phyloP scores from a whole-genome alignment of 23 tunicate species.

The Phallusia fumigata region DNA sequence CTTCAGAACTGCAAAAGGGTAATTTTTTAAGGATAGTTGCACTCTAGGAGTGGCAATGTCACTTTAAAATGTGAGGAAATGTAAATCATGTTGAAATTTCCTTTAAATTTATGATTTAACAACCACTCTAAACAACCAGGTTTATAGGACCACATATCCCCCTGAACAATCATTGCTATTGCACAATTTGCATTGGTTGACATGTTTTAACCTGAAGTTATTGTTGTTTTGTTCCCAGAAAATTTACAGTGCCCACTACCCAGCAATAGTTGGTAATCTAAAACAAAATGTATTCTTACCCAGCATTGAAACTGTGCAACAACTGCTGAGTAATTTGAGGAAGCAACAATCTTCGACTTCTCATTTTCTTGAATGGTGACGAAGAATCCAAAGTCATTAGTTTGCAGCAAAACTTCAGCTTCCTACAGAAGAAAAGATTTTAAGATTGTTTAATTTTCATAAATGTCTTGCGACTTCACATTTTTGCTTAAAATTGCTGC shows the following conservation, averaged over 20 bases:
- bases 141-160: too few relatives aligned
- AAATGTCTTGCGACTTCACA: too few relatives aligned
- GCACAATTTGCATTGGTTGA: neutral
- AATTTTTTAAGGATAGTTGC: too few relatives aligned
- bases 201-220: neutral
- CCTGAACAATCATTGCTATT: neutral
- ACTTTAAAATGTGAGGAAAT: too few relatives aligned
- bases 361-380: conserved; percentile 47
- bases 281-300: conserved; percentile 31
- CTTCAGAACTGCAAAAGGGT: too few relatives aligned
- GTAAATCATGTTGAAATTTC: too few relatives aligned
- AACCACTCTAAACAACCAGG: too few relatives aligned
- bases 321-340: conserved; percentile 47
- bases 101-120: too few relatives aligned
- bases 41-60: too few relatives aligned
- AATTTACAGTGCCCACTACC: too few relatives aligned
- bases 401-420: conserved; percentile 26
- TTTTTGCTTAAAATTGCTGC: too few relatives aligned
- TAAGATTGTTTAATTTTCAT: neutral
- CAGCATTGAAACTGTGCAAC: conserved; percentile 75
- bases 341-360: conserved; percentile 29
- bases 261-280: too few relatives aligned
- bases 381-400: conserved; percentile 52
- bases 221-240: neutral
- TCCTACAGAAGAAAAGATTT: conserved; percentile 22